Evolutionary conservation across 2,113 vertebrate species (phyloP).

Genomic region (Gallinago jamesoni): DNA sequence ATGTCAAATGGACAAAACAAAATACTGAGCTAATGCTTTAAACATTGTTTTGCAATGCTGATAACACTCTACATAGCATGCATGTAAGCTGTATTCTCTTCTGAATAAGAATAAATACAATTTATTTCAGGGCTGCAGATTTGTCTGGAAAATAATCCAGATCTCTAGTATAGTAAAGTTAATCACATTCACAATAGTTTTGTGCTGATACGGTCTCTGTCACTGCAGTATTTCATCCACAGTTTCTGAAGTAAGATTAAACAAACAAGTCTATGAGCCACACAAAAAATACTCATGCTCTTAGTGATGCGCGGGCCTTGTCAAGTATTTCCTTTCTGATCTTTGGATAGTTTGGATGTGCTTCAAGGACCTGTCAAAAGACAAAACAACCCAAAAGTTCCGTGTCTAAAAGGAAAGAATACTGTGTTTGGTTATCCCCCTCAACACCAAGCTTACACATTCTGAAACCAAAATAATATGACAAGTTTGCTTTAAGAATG

Average conservation of each 20-base stretch:
- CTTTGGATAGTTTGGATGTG: conserved; percentile 92
- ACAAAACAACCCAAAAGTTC: neutral
- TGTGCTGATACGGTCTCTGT: neutral
- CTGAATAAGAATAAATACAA: neutral
- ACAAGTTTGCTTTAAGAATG: neutral
- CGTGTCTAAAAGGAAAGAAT: neutral
- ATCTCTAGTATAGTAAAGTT: neutral
- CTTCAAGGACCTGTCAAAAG: conserved; percentile 85
- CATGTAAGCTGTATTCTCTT: neutral
- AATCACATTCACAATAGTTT: neutral
- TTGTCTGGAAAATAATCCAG: neutral
- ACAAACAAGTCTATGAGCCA: neutral
- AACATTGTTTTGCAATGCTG: neutral
- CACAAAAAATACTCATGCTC: conserved; percentile 71
- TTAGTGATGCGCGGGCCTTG: conserved; percentile 89
- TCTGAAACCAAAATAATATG: neutral
- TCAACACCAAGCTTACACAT: neutral
- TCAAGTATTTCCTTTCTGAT: conserved; percentile 97
- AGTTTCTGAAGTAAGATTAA: neutral
- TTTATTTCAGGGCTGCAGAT: neutral
- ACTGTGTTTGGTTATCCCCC: neutral
- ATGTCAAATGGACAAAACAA: neutral
- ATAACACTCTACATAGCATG: neutral
- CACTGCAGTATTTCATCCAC: neutral
- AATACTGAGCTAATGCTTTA: neutral